A percentile compares a stretch with the other conserved stretches of the same genome.
phyloP scores from a whole-genome alignment of 1,140 invertebrate genomes.

The Anagrus nilaparvatae region DNA sequence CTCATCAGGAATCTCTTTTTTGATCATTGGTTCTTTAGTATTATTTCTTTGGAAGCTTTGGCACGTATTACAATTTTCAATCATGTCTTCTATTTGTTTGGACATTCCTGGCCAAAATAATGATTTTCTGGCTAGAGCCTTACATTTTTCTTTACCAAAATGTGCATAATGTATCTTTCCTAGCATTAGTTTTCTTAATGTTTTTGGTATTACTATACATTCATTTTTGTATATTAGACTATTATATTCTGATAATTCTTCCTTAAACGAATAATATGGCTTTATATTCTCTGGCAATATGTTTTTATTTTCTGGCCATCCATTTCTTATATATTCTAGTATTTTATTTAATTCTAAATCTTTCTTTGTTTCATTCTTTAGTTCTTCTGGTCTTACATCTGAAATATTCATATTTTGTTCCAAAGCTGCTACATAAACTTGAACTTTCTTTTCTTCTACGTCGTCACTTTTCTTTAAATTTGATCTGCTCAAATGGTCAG shows the following conservation, averaged over 20 bases:
- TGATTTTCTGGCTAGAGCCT: constrained; percentile 30
- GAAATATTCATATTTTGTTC: not conserved
- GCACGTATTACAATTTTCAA: constrained; percentile 34
- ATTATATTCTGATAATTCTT: constrained; percentile 3
- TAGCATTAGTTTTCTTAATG: not conserved
- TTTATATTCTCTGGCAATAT: not conserved
- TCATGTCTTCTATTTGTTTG: constrained; percentile 35
- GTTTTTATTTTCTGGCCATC: constrained; percentile 4
- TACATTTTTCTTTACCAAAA: too few relatives aligned
- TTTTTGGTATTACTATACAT: not conserved
- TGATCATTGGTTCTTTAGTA: constrained; percentile 29
- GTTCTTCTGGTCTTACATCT: not conserved
- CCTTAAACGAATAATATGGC: not conserved
- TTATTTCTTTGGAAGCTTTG: constrained; percentile 21
- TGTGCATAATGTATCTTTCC: constrained; percentile 12
- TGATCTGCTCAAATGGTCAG: constrained; percentile 36
- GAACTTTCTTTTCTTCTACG: not conserved
- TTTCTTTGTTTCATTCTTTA: too few relatives aligned
- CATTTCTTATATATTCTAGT: not conserved
- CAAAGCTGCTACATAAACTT: constrained; percentile 4
- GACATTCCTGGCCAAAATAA: constrained; percentile 39
- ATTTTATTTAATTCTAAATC: too few relatives aligned
- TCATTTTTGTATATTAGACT: constrained; percentile 6
- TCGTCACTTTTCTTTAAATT: constrained; percentile 24
- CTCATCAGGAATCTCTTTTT: constrained; percentile 22